Conservation (phyloP, 2,113 vertebrate genomes). For the Sturnira hondurensis region DNA sequence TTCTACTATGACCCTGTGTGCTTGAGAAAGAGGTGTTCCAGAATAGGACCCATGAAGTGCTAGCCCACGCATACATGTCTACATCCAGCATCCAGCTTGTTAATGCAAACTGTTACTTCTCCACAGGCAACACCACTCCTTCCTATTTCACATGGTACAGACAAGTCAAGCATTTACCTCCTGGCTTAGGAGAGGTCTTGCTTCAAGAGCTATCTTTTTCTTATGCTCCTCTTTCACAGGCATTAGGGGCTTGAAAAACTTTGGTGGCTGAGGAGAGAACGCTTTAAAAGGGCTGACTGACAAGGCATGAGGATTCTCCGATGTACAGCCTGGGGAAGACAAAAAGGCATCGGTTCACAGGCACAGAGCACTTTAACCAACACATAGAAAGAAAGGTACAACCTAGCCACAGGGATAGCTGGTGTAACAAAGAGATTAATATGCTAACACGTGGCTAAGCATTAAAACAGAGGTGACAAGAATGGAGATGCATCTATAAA, state of each 20-base stretch:
- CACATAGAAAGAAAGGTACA: neutral
- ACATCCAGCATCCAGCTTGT: neutral
- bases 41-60: neutral
- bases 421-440: neutral
- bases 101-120: neutral
- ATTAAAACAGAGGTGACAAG: neutral
- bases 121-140: neutral
- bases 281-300: slow-evolving; percentile 92
- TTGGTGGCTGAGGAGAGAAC: slow-evolving; percentile 93
- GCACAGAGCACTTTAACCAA: neutral
- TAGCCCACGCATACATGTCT: neutral
- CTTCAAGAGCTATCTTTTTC: slow-evolving; percentile 87
- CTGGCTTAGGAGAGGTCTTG: slow-evolving; percentile 92
- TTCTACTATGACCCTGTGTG: neutral
- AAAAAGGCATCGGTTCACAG: slow-evolving; percentile 13
- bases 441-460: neutral
- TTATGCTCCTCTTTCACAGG: slow-evolving; percentile 95
- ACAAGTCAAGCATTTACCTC: slow-evolving; percentile 84
- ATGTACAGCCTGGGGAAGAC: slow-evolving; percentile 76
- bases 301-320: slow-evolving; percentile 89
- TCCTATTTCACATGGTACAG: neutral
- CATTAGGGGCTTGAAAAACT: slow-evolving; percentile 96
- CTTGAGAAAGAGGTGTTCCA: neutral
- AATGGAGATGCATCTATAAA: neutral
- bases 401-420: neutral